These are phyloP conservation scores for Podilymbus podiceps DNA, from an alignment of 2,113 vertebrate genomes.

Conservation along the genomic window DNA sequence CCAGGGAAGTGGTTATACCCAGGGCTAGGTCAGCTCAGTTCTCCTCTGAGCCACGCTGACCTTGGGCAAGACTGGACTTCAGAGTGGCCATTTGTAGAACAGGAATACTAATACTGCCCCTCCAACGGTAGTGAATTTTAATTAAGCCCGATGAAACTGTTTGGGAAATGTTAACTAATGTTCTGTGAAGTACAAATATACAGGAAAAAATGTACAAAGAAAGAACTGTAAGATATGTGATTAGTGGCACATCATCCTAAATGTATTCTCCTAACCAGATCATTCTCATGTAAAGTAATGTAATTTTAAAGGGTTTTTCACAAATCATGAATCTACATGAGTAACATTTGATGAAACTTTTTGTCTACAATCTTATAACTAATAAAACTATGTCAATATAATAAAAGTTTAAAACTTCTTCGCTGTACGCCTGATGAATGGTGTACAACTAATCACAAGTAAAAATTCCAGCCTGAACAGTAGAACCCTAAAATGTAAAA, in stretches of 20 bases:
- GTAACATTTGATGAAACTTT: not conserved
- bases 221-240: not conserved
- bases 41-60: not conserved
- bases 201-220: not conserved
- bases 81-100: not conserved
- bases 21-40: not conserved
- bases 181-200: not conserved
- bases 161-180: not conserved
- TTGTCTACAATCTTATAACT: not conserved
- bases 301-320: not conserved
- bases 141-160: not conserved
- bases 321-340: not conserved
- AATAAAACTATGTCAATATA: not conserved
- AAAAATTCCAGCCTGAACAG: not conserved
- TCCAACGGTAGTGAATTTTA: not conserved
- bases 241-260: not conserved
- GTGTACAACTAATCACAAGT: not conserved
- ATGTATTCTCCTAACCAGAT: not conserved
- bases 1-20: too few relatives aligned
- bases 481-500: not conserved
- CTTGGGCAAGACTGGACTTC: not conserved
- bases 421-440: not conserved
- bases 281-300: not conserved
- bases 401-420: not conserved
- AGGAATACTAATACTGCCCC: not conserved